These are phyloP conservation scores for Urocolius indicus DNA, from an alignment of 2,113 vertebrate species.

Conservation along the genomic window DNA sequence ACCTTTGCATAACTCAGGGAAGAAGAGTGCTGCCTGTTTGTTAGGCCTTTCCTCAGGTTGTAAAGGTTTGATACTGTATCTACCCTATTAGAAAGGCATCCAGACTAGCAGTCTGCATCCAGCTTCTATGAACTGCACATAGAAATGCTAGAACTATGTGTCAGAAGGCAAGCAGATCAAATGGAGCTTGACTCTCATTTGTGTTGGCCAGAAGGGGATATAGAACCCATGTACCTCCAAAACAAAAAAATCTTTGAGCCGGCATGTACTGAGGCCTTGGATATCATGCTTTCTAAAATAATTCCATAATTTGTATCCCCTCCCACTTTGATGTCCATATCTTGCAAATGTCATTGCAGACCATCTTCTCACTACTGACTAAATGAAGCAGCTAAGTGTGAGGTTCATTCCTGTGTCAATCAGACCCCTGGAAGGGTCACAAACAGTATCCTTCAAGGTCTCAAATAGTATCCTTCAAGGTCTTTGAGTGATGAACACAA, in stretches of 20 bases:
- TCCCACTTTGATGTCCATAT: background rate
- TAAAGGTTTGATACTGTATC: background rate
- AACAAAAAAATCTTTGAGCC: background rate
- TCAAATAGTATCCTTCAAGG: background rate
- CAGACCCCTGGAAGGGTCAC: background rate
- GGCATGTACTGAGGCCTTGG: background rate
- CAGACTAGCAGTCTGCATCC: background rate
- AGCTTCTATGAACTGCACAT: rapidly evolving
- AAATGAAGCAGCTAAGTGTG: background rate
- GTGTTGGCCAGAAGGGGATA: background rate
- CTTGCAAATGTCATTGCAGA: rapidly evolving
- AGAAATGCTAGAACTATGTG: background rate
- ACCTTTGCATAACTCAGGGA: background rate
- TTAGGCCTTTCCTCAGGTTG: background rate
- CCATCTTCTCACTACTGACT: background rate
- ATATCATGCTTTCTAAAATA: background rate
- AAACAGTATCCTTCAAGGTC: too few species aligned
- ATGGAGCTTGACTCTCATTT: background rate
- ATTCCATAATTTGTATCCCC: background rate
- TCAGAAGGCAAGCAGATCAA: background rate
- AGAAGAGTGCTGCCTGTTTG: background rate
- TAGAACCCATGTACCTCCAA: background rate
- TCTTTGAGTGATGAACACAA: background rate
- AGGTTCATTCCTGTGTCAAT: background rate
- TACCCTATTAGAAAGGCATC: background rate